Percentiles rank a stretch among this genome's conserved stretches.
Conservation (phyloP, 2,113 vertebrate genomes). For the Platanista minor region DNA sequence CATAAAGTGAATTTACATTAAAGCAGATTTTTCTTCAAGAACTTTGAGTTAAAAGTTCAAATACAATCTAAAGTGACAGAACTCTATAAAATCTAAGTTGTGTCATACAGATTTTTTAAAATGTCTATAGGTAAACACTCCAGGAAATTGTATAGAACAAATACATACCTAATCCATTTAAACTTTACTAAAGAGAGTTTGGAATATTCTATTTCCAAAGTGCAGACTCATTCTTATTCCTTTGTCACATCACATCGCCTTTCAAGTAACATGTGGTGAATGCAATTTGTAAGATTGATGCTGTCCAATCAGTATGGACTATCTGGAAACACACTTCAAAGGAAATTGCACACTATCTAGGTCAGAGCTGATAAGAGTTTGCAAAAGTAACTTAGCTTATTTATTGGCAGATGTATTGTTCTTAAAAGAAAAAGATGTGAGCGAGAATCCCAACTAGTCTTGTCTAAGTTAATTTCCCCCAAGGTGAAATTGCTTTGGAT, state of each 20-base stretch:
- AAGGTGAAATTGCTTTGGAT: constrained; percentile 41
- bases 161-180: not conserved
- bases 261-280: constrained; percentile 6
- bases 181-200: constrained; percentile 16
- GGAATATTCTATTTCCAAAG: constrained; percentile 40
- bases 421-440: constrained; percentile 41
- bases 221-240: not conserved
- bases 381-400: constrained; percentile 50
- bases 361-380: constrained; percentile 53
- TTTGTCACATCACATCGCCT: not conserved
- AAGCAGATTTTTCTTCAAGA: constrained; percentile 57
- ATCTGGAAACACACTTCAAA: constrained; percentile 37
- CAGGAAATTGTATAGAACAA: constrained; percentile 30
- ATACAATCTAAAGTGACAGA: constrained; percentile 31
- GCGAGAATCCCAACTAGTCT: not conserved
- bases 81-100: constrained; percentile 37
- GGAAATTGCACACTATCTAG: constrained; percentile 54
- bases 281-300: constrained; percentile 48
- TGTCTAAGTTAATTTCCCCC: constrained; percentile 24
- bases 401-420: constrained; percentile 18
- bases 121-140: constrained; percentile 65
- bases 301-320: not conserved
- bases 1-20: constrained; percentile 62
- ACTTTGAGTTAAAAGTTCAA: constrained; percentile 61
- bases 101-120: constrained; percentile 54